A percentile compares a stretch with the other conserved stretches of the same genome.
Conservation (phyloP, 35 echinoderm and acorn worm genomes). For the Anneissia japonica region DNA sequence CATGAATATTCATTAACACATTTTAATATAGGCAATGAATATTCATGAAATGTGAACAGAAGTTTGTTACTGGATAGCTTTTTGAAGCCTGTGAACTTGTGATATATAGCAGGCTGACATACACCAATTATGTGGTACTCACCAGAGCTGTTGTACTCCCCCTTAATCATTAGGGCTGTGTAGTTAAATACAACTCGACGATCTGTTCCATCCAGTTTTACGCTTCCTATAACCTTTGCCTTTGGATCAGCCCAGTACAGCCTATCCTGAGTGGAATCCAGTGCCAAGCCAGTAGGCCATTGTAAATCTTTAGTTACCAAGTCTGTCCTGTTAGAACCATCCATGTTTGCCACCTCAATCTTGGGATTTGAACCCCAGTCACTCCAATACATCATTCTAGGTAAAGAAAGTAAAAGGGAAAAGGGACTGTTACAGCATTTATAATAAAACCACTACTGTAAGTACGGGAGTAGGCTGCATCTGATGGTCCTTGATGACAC, state of each 20-base stretch:
- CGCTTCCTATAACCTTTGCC: conserved; percentile 13
- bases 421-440: too few species aligned
- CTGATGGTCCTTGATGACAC: too few species aligned
- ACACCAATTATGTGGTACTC: too few species aligned
- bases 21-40: too few species aligned
- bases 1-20: too few species aligned
- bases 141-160: too few species aligned
- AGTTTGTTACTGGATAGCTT: too few species aligned
- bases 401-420: not conserved
- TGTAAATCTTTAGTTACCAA: conserved; percentile 24
- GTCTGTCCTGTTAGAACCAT: conserved; percentile 36
- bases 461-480: too few species aligned
- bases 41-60: too few species aligned
- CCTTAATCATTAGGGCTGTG: not conserved
- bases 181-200: not conserved
- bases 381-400: conserved; percentile 2
- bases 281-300: conserved; percentile 71
- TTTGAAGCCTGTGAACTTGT: too few species aligned
- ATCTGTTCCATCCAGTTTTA: conserved; percentile 1
- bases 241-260: conserved; percentile 89
- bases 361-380: conserved; percentile 3
- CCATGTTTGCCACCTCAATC: conserved; percentile 27
- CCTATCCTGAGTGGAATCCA: conserved; percentile 35
- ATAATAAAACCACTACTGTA: too few species aligned
- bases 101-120: too few species aligned